phyloP scores from a whole-genome alignment of 2,113 vertebrate species.

The Pyrgilauda ruficollis region DNA sequence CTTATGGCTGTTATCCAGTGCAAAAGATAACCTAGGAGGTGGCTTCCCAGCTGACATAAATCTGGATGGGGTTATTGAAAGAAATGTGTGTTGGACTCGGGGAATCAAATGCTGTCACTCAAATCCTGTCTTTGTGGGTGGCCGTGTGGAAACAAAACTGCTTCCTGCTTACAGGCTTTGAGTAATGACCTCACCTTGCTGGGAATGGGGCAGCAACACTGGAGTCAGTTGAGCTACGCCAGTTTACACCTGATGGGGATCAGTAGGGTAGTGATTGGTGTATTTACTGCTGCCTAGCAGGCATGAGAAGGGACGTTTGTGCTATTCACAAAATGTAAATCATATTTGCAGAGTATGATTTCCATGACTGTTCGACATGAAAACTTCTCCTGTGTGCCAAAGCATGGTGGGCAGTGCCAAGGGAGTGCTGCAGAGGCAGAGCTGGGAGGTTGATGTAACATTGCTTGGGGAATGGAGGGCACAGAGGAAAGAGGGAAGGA shows the following conservation, averaged over 20 bases:
- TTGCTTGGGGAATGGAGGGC: not conserved
- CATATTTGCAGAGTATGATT: not conserved
- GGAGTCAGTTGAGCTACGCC: not conserved
- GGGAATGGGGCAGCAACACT: not conserved
- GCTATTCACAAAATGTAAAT: not conserved
- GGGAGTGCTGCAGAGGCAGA: not conserved
- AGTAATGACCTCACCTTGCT: not conserved
- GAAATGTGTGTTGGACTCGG: accelerated
- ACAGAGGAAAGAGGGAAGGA: not conserved
- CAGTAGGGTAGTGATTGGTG: not conserved
- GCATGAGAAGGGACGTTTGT: not conserved
- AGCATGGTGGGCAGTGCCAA: not conserved
- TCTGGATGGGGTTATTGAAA: not conserved
- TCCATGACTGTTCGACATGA: not conserved
- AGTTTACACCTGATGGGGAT: not conserved
- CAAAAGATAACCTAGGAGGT: not conserved
- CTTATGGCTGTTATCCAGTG: not conserved
- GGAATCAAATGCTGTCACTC: not conserved
- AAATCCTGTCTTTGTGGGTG: not conserved
- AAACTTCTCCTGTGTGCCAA: not conserved
- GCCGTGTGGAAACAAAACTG: not conserved
- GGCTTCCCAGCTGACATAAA: not conserved
- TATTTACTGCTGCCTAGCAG: not conserved
- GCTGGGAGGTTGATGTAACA: not conserved
- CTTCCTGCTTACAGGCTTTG: not conserved